phyloP scores from a whole-genome alignment of 2,797 vertebrate species.

The Xiphophorus birchmanni region DNA sequence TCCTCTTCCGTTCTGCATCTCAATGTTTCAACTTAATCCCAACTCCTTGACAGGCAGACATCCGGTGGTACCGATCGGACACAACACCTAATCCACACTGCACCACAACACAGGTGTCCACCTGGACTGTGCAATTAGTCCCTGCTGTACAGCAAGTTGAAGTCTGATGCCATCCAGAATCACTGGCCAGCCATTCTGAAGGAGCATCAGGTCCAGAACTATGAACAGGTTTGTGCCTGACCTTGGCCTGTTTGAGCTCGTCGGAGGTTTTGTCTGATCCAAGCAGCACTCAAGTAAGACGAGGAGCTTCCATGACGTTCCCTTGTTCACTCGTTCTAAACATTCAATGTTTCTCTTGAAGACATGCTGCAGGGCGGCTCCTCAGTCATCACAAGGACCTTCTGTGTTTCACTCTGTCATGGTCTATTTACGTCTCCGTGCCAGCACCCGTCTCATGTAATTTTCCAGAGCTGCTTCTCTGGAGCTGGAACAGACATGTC shows the following conservation, averaged over 20 bases:
- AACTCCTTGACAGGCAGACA: not conserved
- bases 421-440: slow-evolving; percentile 56
- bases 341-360: slow-evolving; percentile 46
- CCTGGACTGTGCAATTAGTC: not conserved
- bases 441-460: slow-evolving; percentile 47
- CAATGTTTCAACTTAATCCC: not conserved
- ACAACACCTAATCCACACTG: not conserved
- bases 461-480: slow-evolving; percentile 51
- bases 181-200: not conserved
- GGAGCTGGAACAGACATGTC: slow-evolving; percentile 46
- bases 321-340: slow-evolving; percentile 34
- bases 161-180: slow-evolving; percentile 3
- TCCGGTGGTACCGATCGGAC: not conserved
- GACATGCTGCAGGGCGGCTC: slow-evolving; percentile 35
- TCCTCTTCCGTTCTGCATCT: not conserved
- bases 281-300: slow-evolving; percentile 26
- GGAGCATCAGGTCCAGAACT: slow-evolving; percentile 16
- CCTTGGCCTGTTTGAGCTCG: slow-evolving; percentile 9
- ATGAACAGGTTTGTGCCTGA: slow-evolving; percentile 15
- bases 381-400: slow-evolving; percentile 40
- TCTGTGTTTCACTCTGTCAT: slow-evolving; percentile 45
- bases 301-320: slow-evolving; percentile 33
- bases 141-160: not conserved
- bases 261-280: slow-evolving; percentile 37
- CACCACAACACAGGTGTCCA: not conserved